Evolutionary conservation across 2,797 vertebrate species (phyloP), one percentile per base, ranked within the genome.

Genomic region (Mormyrus hasselquistii): DNA sequence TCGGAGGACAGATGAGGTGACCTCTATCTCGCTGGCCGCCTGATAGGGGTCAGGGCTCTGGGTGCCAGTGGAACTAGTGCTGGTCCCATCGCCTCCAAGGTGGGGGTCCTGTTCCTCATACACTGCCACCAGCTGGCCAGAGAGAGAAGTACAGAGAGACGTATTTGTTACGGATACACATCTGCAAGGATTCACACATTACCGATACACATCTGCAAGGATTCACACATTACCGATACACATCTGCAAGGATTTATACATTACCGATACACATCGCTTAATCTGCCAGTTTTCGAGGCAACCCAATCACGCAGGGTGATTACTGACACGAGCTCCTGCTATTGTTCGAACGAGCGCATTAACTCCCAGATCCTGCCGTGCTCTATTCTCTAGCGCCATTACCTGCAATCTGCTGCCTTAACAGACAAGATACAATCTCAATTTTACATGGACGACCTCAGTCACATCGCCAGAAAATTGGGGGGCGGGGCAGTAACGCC

Each of bases 71-170:
- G 98, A 99, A 90, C 98, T 99, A 92, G 98, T 97, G 0, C 98
- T 99, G 91, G 98, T 99, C 47, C 98, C 98, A 0, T 99, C 98
- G 0, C 98, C 98, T 89, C 98, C 98, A 90, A 99, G 98, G 93
- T 99, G 98, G 0, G 98, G 98, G 92, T 99, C 98, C 94, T 99
- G 98, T 90, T 99, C 98, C 83, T 99, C 98, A 89, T 97, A 99
- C 84, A 99, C 96, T 0, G 98, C 98, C 38, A 99, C 96, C 79
- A 99, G 96, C 98, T 99, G 59, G 25, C 22, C 19, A 29, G 79
- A 19, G 19, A 87, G 88, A 38, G 59, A 87, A 38, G 57, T 29
- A 69, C 57, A 29, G 25, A 16, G 86, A 47, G 55, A 22, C 22
- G 4, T 22, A 22, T 22, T 53, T 50, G 16, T 25, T 2, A 29